phyloP scores from a whole-genome alignment of 2,888 invertebrate species.

The Steinernema hermaphroditum region DNA sequence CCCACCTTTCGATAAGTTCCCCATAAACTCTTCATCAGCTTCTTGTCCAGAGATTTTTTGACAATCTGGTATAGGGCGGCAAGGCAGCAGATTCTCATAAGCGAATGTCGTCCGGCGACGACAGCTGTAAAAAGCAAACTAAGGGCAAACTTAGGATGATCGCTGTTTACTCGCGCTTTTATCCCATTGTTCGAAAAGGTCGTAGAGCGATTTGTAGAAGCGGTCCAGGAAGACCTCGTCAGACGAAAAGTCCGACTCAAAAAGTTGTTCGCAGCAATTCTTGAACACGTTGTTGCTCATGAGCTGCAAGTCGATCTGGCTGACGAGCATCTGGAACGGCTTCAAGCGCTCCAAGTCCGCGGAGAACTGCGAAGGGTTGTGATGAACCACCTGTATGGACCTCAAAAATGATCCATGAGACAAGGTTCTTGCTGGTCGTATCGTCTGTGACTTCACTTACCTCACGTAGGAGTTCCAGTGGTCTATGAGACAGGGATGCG shows the following conservation, averaged over 20 bases:
- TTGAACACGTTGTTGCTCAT: conserved; percentile 43
- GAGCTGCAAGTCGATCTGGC: conserved; percentile 46
- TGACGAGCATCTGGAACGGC: conserved; percentile 42
- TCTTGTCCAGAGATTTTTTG: background rate
- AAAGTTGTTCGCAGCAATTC: conserved; percentile 37
- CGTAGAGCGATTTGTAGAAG: conserved; percentile 44
- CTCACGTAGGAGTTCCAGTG: conserved; percentile 39
- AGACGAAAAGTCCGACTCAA: background rate
- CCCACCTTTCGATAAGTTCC: conserved; percentile 11
- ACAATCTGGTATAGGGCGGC: conserved; percentile 10
- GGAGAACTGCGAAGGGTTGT: conserved; percentile 55
- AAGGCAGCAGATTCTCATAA: conserved; percentile 19
- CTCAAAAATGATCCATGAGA: conserved; percentile 4
- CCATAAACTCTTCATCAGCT: conserved; percentile 25
- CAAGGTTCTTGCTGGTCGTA: too few relatives aligned
- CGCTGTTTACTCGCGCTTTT: conserved; percentile 40
- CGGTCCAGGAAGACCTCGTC: conserved; percentile 45
- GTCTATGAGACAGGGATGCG: conserved; percentile 38
- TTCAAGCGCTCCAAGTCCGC: conserved; percentile 38
- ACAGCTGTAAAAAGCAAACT: background rate
- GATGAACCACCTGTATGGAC: conserved; percentile 48
- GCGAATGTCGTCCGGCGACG: background rate
- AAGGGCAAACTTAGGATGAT: background rate
- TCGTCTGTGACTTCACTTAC: conserved; percentile 15
- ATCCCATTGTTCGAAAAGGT: conserved; percentile 53